Evolutionary conservation across 2,113 vertebrate species (phyloP), one percentile per base, ranked within the genome.

Genomic region (Oryzias melastigma): DNA sequence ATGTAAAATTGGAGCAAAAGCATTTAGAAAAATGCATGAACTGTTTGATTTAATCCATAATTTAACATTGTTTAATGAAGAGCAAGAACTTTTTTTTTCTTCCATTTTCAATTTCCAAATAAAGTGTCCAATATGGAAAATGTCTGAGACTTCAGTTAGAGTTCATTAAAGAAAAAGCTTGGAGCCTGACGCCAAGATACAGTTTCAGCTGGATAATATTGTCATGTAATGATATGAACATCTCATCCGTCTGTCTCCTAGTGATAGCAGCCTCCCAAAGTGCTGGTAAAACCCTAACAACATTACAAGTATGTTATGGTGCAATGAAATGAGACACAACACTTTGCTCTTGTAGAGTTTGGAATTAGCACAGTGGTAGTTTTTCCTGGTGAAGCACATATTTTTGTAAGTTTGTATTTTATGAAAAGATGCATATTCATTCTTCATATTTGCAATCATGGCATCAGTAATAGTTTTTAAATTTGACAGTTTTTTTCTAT

Each of bases 271-370:
- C 17, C 25, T 0, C 7, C 41, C 44, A 5, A 1, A 50, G 45
- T 10, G 12, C 20, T 22, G 54, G 5, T 29, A 7, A 71, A 63
- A 48, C 10, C 7, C 5, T 17, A 10, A 76, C 53, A 44, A 49
- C 25, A 65, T 69, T 25, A 48, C 35, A 58, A 67, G 47, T 17
- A 19, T 7, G 8, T 7, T 5, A 1, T 18, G 18, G 18, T 46
- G 45, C 17, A 7, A 18, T 46, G 17, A 46, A 16, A 46, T 18
- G 27, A 29, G 27, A 29, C 27, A 7, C 6, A n/a, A 16, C 24
- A 20, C 24, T 24, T 24, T 24, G 48, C 18, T 16, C 44, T 46
- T 18, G 17, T 18, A 7, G 16, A 18, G 45, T 46, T 46, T 5
- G 2, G 35, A 35, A 12, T 10, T 3, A 12, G 35, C 2, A 12